Conservation (phyloP, 2,888 invertebrate species). For the Chirona hameri region DNA sequence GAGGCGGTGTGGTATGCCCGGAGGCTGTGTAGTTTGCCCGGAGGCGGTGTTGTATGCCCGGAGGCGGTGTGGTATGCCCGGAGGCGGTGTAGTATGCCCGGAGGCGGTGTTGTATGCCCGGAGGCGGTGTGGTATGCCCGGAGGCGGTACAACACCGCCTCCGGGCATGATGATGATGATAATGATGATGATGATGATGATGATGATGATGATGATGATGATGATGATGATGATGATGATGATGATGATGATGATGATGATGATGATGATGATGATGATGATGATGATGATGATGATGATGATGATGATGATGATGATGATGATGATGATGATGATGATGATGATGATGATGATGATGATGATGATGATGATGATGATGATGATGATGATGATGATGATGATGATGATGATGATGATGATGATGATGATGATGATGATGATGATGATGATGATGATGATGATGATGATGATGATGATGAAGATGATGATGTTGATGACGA, state of each 20-base stretch:
- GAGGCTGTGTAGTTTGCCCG: too few relatives aligned
- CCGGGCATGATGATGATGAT: slow-evolving; percentile 5
- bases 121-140: too few relatives aligned
- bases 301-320: slow-evolving; percentile 22
- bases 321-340: slow-evolving; percentile 22
- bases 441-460: slow-evolving; percentile 8
- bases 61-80: too few relatives aligned
- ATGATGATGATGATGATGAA: too few relatives aligned
- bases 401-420: slow-evolving; percentile 22
- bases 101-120: too few relatives aligned
- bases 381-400: slow-evolving; percentile 22
- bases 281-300: slow-evolving; percentile 3
- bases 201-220: slow-evolving; percentile 22
- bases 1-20: too few relatives aligned
- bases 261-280: not conserved
- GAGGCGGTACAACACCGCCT: too few relatives aligned
- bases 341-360: slow-evolving; percentile 22
- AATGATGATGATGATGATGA: slow-evolving; percentile 22
- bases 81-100: too few relatives aligned
- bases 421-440: slow-evolving; percentile 22
- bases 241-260: not conserved
- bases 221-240: slow-evolving; percentile 22
- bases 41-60: too few relatives aligned
- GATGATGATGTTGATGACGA: too few relatives aligned
- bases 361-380: slow-evolving; percentile 22